phyloP scores from a whole-genome alignment of 2,113 vertebrate species.

The Polypterus bichir region DNA sequence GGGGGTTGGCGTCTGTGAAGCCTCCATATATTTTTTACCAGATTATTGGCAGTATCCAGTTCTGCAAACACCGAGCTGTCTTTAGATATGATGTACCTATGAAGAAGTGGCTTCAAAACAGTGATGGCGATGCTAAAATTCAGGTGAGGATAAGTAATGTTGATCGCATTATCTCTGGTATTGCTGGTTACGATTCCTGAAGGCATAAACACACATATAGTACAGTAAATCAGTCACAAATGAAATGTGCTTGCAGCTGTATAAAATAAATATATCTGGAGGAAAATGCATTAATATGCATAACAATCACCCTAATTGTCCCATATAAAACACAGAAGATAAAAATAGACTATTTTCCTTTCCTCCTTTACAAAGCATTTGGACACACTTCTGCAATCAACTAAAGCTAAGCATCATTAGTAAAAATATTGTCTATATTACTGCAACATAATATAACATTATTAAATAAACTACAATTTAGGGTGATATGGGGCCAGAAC shows the following conservation, averaged over 20 bases:
- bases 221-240: neutral
- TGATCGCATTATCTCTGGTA: conserved; percentile 54
- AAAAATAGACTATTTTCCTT: neutral
- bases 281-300: neutral
- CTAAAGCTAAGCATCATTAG: no score
- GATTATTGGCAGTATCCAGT: conserved; percentile 40
- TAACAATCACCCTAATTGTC: neutral
- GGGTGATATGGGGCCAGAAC: no score
- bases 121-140: conserved; percentile 81
- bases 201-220: neutral
- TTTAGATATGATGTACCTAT: conserved; percentile 30
- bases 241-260: no score
- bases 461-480: no score
- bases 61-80: conserved; percentile 40
- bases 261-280: neutral
- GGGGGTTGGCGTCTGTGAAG: conserved; percentile 45
- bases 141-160: conserved; percentile 82
- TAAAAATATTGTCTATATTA: no score
- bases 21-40: conserved; percentile 58
- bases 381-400: neutral
- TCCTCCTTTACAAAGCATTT: neutral
- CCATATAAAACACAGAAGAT: neutral
- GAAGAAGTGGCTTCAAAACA: conserved; percentile 47
- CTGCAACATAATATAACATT: no score
- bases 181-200: conserved; percentile 86